These are phyloP conservation scores for Porites divaricata DNA, from an alignment of 92 coral and sea anemone species.

Conservation along the genomic window DNA sequence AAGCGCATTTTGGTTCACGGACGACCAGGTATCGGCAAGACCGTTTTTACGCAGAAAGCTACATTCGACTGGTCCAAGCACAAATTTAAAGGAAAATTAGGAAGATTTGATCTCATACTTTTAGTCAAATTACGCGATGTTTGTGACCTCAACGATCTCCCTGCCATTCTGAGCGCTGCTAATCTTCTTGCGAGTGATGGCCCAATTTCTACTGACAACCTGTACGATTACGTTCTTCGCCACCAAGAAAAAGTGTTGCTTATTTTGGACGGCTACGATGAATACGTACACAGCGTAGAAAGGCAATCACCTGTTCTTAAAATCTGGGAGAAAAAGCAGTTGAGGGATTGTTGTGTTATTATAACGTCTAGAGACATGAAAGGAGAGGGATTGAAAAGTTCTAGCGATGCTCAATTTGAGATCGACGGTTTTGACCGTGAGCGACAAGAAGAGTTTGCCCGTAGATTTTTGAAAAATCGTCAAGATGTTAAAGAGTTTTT, in stretches of 20 bases:
- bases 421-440: background rate
- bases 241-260: conserved; percentile 6
- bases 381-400: background rate
- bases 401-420: background rate
- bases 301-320: background rate
- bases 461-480: background rate
- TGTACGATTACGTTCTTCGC: background rate
- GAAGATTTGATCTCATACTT: background rate
- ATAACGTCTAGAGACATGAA: background rate
- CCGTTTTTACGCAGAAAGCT: background rate
- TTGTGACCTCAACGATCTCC: background rate
- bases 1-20: too few species aligned
- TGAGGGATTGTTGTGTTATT: conserved; percentile 4
- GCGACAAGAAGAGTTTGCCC: background rate
- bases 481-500: background rate
- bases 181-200: background rate
- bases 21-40: conserved; percentile 6
- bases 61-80: conserved; percentile 11
- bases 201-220: background rate
- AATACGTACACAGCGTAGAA: background rate
- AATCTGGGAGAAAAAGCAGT: background rate
- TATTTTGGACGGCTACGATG: conserved; percentile 21
- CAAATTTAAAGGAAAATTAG: background rate
- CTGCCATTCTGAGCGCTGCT: background rate
- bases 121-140: background rate